Base-by-base conservation (phyloP, 1,140 invertebrate genomes). In the Atta colombica region DNA sequence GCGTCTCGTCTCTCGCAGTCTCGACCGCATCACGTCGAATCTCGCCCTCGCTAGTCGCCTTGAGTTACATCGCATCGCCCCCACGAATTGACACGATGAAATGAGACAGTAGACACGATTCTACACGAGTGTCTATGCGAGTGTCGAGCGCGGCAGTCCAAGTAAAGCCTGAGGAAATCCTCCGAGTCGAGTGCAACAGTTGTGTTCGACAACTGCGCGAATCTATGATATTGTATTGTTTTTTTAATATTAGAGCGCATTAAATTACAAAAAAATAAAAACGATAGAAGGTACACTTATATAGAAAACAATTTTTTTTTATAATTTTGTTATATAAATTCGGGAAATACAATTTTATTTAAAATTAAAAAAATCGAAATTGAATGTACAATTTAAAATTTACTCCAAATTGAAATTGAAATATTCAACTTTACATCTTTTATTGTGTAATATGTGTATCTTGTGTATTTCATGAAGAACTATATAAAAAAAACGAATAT, bases 51-150 rank as follows among this genome's bases (percentile, higher is more conserved):
- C 4, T 4, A 16, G 12, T 51, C 49, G 49, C 49, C 49, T 51
- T 16, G 49, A 14, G 49, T 51, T 5, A 25, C 61, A 39, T 65
- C 87, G 68, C 51, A 58, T 58, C n/a, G 55, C n/a, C 55, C n/a
- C 12, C 60, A 61, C 4, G 25, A 61, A 28, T 61, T 61, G 25
- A 28, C 55, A 25, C 58, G 58, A 61, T 16, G n/a, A 61, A 61
- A 61, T 3, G 8, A 61, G 3, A 61, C 21, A 2, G 28, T 2
- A 28, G 28, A 28, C 2, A n/a, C 10, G 49, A 51, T 51, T 45
- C 5, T 35, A 45, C 39, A 16, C 53, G 53, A 3, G 21, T 21
- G 21, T 21, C 21, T 21, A 21, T 14, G 49, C 14, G 49, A 51
- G 14, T 4, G 12, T 49, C 12, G 49, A 14, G 12, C 3, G 14